Percentiles rank a stretch among this genome's conserved stretches.
phyloP scores from a whole-genome alignment of 2,797 vertebrate genomes.

The Premnoplex brunnescens region DNA sequence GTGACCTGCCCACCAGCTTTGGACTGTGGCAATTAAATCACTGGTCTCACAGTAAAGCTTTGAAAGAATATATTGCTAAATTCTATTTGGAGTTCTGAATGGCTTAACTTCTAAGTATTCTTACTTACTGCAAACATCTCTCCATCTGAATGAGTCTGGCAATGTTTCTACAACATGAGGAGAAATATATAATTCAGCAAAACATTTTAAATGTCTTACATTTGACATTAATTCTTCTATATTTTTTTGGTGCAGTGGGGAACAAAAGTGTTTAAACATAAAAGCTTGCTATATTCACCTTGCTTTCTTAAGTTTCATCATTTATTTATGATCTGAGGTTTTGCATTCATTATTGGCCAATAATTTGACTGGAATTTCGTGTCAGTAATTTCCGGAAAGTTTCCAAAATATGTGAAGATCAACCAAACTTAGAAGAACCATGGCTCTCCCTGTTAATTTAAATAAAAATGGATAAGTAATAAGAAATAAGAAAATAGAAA shows the following conservation, averaged over 20 bases:
- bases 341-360: not conserved
- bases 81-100: not conserved
- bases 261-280: not conserved
- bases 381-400: not conserved
- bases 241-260: not conserved
- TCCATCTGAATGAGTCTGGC: not conserved
- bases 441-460: not conserved
- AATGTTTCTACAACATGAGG: not conserved
- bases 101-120: not conserved
- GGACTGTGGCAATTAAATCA: conserved; percentile 44
- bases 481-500: not conserved
- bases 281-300: not conserved
- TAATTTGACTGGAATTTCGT: not conserved
- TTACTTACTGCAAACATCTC: not conserved
- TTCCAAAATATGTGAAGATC: not conserved
- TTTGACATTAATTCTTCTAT: not conserved
- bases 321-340: not conserved
- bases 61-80: not conserved
- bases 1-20: conserved; percentile 30
- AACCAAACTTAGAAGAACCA: not conserved
- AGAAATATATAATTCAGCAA: not conserved
- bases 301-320: not conserved
- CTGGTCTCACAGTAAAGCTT: not conserved
- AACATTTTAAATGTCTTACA: not conserved
- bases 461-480: not conserved